Conservation (phyloP, 2,113 vertebrate genomes). For the Crotophaga sulcirostris region DNA sequence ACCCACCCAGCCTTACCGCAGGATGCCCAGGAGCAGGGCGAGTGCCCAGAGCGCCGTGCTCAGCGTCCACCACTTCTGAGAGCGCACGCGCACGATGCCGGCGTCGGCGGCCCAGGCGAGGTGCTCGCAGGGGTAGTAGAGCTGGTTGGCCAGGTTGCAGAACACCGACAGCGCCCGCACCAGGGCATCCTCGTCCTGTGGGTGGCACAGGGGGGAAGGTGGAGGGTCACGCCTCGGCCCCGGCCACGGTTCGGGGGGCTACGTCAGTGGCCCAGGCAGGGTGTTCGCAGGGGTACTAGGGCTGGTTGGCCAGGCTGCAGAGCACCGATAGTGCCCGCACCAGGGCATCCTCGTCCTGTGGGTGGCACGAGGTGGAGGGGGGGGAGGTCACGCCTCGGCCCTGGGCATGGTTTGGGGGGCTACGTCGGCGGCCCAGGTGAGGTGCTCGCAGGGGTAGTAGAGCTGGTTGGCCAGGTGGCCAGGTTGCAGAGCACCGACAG, state of each 20-base stretch:
- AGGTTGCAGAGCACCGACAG: slow-evolving; percentile 86
- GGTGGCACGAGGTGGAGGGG: too few relatives aligned
- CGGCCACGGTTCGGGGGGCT: too few relatives aligned
- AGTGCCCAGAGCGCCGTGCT: slow-evolving; percentile 84
- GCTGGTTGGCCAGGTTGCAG: slow-evolving; percentile 87
- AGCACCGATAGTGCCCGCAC: too few relatives aligned
- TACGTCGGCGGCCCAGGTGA: slow-evolving; percentile 92
- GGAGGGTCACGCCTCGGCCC: too few relatives aligned
- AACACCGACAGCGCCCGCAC: slow-evolving; percentile 86
- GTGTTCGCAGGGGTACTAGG: too few relatives aligned
- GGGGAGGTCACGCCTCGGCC: too few relatives aligned
- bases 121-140: slow-evolving; percentile 97
- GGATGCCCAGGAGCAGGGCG: slow-evolving; percentile 84
- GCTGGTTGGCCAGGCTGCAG: too few relatives aligned
- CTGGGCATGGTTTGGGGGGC: too few relatives aligned
- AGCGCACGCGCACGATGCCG: slow-evolving; percentile 73
- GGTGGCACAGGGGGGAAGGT: background rate
- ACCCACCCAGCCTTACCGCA: slow-evolving; percentile 74
- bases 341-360: too few relatives aligned
- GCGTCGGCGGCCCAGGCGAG: slow-evolving; percentile 91
- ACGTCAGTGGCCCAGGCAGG: slow-evolving; percentile 91
- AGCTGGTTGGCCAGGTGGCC: slow-evolving; percentile 92
- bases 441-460: slow-evolving; percentile 94
- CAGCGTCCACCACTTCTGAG: slow-evolving; percentile 86
- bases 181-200: slow-evolving; percentile 83